Evolutionary conservation across 2,888 invertebrate genomes (phyloP).

Genomic region (Metopia argyrocephala): DNA sequence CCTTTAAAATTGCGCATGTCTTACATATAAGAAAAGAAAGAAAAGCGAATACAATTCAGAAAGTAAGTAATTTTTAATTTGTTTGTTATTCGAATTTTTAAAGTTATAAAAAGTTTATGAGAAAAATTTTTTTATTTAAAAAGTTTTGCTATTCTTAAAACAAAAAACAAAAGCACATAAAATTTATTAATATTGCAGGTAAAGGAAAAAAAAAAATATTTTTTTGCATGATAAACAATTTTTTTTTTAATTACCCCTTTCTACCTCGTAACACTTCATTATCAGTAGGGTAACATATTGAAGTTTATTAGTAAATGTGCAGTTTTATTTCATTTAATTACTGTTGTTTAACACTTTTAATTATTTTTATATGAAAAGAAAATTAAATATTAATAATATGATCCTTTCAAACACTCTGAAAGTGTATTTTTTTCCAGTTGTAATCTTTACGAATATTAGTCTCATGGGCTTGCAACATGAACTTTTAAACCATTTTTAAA

Average conservation of each 20-base stretch:
- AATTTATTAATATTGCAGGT: background rate
- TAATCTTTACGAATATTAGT: too few species aligned
- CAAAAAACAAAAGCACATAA: background rate
- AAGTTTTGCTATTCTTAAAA: background rate
- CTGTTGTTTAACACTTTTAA: too few species aligned
- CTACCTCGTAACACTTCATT: constrained; percentile 8
- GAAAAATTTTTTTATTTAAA: background rate
- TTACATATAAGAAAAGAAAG: background rate
- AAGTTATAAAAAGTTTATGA: constrained; percentile 24
- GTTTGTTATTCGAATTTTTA: background rate
- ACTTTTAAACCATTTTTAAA: too few species aligned
- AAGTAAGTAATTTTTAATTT: constrained; percentile 2
- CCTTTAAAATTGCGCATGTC: constrained; percentile 56
- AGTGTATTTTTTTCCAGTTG: too few species aligned
- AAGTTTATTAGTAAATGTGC: too few species aligned
- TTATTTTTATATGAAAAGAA: too few species aligned
- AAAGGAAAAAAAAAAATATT: background rate
- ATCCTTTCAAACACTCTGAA: too few species aligned
- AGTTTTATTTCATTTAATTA: too few species aligned
- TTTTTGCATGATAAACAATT: constrained; percentile 36
- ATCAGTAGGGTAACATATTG: too few species aligned
- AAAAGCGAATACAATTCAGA: too few species aligned
- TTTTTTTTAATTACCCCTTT: constrained; percentile 4
- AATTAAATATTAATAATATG: too few species aligned
- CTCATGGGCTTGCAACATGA: too few species aligned